phyloP scores from a whole-genome alignment of 2,888 invertebrate species.

The Callimorpha dominula region DNA sequence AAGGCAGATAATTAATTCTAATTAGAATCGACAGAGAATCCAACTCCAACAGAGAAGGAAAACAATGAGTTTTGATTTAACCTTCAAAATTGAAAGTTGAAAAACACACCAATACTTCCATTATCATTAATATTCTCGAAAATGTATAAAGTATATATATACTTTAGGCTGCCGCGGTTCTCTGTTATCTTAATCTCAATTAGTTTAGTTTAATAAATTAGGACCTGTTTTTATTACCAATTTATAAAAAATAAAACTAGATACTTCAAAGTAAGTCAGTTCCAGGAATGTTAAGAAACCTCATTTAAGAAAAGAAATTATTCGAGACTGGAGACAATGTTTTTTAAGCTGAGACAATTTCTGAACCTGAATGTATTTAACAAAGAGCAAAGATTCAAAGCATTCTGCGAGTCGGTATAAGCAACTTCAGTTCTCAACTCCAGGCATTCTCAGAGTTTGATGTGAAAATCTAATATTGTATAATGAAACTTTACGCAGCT shows the following conservation, averaged over 20 bases:
- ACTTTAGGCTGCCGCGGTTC: neutral
- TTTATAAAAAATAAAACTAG: constrained; percentile 11
- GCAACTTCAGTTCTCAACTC: constrained; percentile 5
- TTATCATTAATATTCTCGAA: neutral
- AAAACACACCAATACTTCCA: neutral
- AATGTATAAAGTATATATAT: neutral
- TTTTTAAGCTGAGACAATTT: constrained; percentile 11
- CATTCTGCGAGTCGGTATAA: constrained; percentile 4
- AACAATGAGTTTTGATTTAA: neutral
- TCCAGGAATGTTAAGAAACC: constrained; percentile 11
- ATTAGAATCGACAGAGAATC: neutral
- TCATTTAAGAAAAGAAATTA: constrained; percentile 19
- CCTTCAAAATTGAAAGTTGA: neutral
- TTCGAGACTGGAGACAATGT: constrained; percentile 6
- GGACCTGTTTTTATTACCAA: neutral
- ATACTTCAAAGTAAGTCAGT: constrained; percentile 3
- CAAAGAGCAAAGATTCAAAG: constrained; percentile 8
- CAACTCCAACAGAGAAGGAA: neutral
- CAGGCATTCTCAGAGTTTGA: neutral
- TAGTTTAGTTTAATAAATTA: neutral
- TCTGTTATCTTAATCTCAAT: neutral
- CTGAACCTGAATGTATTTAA: constrained; percentile 13
- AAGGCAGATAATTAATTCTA: neutral
- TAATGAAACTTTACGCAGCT: neutral
- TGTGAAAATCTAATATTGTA: neutral